These are phyloP conservation scores for Drosophila lowei DNA, from an alignment of 1,140 invertebrate genomes.

Conservation along the genomic window DNA sequence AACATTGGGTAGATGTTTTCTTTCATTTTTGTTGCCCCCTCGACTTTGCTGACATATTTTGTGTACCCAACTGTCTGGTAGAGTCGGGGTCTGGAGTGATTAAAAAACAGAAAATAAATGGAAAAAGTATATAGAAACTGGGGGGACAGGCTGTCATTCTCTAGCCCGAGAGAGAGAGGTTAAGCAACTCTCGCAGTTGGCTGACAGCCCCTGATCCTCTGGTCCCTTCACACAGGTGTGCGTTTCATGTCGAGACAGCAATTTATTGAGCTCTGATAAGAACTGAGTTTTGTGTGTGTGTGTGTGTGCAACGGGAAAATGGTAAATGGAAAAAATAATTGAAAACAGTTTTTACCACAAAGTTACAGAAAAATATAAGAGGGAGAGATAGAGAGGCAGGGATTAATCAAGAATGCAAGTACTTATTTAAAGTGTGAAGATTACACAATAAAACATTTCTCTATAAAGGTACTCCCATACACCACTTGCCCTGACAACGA, in stretches of 20 bases:
- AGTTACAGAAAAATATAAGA: too few species aligned
- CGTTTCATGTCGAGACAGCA: constrained; percentile 43
- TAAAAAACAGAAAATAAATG: constrained; percentile 47
- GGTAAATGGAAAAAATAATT: constrained; percentile 34
- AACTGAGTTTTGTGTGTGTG: constrained; percentile 3
- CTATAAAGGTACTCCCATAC: too few species aligned
- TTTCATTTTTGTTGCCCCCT: constrained; percentile 20
- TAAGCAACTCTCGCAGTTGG: constrained; percentile 54
- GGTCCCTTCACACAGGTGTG: constrained; percentile 34
- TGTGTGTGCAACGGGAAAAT: constrained; percentile 9
- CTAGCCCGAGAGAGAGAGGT: constrained; percentile 23
- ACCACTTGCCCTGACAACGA: too few species aligned
- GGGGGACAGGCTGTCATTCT: not conserved
- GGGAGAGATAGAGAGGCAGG: not conserved
- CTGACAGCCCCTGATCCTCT: constrained; percentile 46
- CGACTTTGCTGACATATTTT: constrained; percentile 52
- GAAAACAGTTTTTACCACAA: constrained; percentile 37
- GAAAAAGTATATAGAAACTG: constrained; percentile 24
- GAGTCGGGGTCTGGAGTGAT: constrained; percentile 37
- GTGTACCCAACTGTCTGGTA: constrained; percentile 52
- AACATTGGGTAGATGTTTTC: constrained; percentile 40
- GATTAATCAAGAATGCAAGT: not conserved
- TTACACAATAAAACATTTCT: not conserved
- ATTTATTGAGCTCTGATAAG: constrained; percentile 56
- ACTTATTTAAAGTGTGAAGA: constrained; percentile 1